These are phyloP conservation scores for Hydrolagus affinis DNA, from an alignment of 2,113 vertebrate species.

Conservation along the genomic window DNA sequence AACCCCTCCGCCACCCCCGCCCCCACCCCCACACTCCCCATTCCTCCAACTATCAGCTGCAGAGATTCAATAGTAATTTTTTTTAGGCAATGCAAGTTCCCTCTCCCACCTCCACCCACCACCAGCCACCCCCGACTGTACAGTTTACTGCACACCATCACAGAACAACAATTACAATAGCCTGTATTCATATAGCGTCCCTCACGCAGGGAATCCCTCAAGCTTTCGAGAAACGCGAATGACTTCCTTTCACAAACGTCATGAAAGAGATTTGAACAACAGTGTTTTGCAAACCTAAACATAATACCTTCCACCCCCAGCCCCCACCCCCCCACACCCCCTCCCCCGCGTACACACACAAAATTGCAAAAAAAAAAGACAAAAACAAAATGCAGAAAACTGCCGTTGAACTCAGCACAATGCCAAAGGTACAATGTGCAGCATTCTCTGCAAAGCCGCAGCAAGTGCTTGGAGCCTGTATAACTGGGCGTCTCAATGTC, in stretches of 20 bases:
- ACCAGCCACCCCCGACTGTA: no score
- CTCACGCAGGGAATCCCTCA: no score
- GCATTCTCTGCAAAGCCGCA: background rate
- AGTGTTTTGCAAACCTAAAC: background rate
- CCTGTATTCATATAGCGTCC: no score
- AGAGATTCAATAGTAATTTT: constrained; percentile 6
- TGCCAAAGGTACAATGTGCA: background rate
- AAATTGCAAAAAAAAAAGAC: no score
- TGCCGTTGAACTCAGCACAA: background rate
- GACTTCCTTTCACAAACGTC: background rate
- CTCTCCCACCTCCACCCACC: no score
- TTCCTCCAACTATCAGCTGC: background rate
- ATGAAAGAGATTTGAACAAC: background rate
- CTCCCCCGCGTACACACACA: no score
- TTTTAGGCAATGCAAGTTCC: no score
- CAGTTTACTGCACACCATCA: no score
- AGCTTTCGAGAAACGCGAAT: background rate
- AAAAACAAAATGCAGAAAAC: background rate
- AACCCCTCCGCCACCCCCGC: no score
- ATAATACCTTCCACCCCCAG: background rate
- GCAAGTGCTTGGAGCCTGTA: constrained; percentile 16
- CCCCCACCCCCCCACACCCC: no score
- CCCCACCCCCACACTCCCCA: no score
- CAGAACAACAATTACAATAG: no score
- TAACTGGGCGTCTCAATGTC: background rate